Conservation (phyloP, 2,888 invertebrate species). For the Dioctria rufipes region DNA sequence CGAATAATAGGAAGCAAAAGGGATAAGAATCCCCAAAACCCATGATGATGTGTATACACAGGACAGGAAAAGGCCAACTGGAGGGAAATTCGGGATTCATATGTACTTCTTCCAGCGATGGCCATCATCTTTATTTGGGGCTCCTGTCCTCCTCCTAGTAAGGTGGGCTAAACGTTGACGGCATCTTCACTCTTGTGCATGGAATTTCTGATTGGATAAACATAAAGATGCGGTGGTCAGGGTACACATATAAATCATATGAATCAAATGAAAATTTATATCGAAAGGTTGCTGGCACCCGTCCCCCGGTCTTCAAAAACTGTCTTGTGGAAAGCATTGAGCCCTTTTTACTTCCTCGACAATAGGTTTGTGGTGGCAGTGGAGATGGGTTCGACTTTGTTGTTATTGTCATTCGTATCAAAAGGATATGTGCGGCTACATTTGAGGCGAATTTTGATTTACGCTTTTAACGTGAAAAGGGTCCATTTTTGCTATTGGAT, state of each 20-base stretch:
- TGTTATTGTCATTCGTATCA: conserved; percentile 35
- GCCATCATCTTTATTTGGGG: conserved; percentile 47
- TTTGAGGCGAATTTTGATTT: conserved; percentile 52
- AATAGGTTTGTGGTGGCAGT: neutral
- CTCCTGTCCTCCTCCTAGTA: conserved; percentile 46
- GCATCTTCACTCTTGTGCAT: conserved; percentile 50
- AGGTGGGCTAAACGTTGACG: conserved; percentile 49
- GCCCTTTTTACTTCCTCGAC: conserved; percentile 14
- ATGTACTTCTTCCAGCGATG: conserved; percentile 40
- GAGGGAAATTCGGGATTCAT: conserved; percentile 55
- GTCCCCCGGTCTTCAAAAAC: neutral
- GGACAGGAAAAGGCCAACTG: conserved; percentile 58
- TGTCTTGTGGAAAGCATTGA: conserved; percentile 24
- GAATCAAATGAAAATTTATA: conserved; percentile 56
- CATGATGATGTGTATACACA: conserved; percentile 53
- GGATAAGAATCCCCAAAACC: conserved; percentile 50
- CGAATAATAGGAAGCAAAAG: conserved; percentile 54
- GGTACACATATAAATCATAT: conserved; percentile 53
- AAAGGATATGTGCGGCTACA: conserved; percentile 49
- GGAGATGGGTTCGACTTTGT: conserved; percentile 43
- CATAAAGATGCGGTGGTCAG: conserved; percentile 54
- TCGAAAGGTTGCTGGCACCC: conserved; percentile 38
- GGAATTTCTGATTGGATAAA: conserved; percentile 56
- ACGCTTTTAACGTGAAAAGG: conserved; percentile 36
- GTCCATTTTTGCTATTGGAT: conserved; percentile 22